Conservation (phyloP, 2,797 vertebrate species). For the Lindbergichthys nudifrons region DNA sequence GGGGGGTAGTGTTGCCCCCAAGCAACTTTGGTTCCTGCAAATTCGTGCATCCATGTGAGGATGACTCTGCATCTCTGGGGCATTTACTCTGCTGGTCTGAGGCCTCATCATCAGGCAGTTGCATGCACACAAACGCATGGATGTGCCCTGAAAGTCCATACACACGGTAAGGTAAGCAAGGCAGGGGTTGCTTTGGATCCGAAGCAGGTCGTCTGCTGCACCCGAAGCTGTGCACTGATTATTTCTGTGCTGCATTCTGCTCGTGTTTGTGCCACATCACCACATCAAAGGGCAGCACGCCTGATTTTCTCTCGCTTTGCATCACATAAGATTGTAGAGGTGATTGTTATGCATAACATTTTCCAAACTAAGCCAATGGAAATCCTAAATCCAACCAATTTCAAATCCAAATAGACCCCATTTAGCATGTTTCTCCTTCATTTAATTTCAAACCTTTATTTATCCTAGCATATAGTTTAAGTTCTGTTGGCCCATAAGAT, state of each 20-base stretch:
- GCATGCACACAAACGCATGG: neutral
- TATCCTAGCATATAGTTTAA: conserved; percentile 10
- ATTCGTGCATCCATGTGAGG: conserved; percentile 25
- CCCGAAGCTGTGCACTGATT: conserved; percentile 13
- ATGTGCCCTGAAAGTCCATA: neutral
- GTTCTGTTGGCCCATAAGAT: conserved; percentile 4
- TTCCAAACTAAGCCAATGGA: neutral
- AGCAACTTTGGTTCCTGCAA: conserved; percentile 18
- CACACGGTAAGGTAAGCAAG: conserved; percentile 4
- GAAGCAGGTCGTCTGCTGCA: conserved; percentile 35
- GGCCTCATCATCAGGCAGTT: neutral
- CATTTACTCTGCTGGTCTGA: conserved; percentile 38
- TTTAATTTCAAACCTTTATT: no score
- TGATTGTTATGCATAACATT: conserved; percentile 31
- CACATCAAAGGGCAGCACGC: conserved; percentile 38
- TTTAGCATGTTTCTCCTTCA: neutral
- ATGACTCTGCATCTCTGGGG: conserved; percentile 45
- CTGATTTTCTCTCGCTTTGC: conserved; percentile 23
- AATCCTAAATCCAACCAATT: conserved; percentile 16
- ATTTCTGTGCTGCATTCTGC: conserved; percentile 47
- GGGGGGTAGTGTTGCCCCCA: conserved; percentile 12
- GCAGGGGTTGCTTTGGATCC: conserved; percentile 24
- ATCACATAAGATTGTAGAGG: conserved; percentile 1
- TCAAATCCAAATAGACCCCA: neutral
- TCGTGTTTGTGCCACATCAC: conserved; percentile 8